phyloP scores from a whole-genome alignment of 2,888 invertebrate species.

The Ichneumoninae sp. region DNA sequence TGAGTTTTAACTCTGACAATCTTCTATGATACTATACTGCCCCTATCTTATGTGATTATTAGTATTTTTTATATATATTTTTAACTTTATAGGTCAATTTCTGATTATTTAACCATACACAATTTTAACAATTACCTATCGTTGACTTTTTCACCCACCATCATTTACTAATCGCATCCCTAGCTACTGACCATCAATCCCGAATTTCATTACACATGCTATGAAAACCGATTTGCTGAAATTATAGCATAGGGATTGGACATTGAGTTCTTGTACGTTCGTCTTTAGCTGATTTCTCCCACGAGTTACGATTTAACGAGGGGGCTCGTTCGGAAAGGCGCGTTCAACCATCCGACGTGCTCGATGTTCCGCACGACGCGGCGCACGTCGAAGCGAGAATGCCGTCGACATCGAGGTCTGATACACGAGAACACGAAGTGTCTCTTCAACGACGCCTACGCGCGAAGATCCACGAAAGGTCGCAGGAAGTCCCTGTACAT shows the following conservation, averaged over 20 bases:
- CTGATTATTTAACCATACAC: no score
- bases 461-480: slow-evolving; percentile 72
- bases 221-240: no score
- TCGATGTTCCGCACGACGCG: slow-evolving; percentile 35
- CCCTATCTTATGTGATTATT: background rate
- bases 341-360: slow-evolving; percentile 42
- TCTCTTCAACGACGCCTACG: slow-evolving; percentile 61
- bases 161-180: no score
- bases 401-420: slow-evolving; percentile 33
- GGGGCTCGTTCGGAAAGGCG: background rate
- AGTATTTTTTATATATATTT: slow-evolving; percentile 10
- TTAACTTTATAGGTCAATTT: no score
- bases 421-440: slow-evolving; percentile 46
- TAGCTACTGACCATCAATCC: no score
- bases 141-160: no score
- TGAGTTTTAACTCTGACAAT: background rate
- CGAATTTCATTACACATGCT: no score
- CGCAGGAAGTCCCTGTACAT: slow-evolving; percentile 74
- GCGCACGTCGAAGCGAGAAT: slow-evolving; percentile 24
- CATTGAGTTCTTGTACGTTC: background rate
- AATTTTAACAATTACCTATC: no score
- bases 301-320: slow-evolving; percentile 16
- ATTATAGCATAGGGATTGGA: no score
- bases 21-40: slow-evolving; percentile 29
- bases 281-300: background rate